These are phyloP conservation scores for Tragelaphus scriptus DNA, from an alignment of 2,113 vertebrate genomes.

Conservation along the genomic window DNA sequence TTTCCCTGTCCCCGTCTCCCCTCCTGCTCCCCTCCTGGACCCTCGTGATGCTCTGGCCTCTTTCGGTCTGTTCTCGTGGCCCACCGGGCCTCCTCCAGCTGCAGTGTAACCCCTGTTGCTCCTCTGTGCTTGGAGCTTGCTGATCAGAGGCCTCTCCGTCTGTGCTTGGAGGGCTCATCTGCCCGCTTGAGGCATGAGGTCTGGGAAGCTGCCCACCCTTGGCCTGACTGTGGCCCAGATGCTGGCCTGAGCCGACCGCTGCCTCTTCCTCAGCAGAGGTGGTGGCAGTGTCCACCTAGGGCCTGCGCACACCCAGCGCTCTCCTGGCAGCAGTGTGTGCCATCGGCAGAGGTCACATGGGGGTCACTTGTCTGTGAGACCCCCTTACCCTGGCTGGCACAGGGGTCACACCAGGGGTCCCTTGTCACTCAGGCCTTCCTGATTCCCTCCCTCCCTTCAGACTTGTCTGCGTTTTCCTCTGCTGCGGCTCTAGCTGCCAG, in stretches of 20 bases:
- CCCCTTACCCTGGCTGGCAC: not conserved
- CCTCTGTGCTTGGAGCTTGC: not conserved
- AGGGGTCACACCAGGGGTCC: fast-evolving
- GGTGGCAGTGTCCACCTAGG: not conserved
- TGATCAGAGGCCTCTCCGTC: not conserved
- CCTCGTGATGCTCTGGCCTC: fast-evolving
- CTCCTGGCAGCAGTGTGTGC: not conserved
- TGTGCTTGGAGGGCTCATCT: not conserved
- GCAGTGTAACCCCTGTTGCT: fast-evolving
- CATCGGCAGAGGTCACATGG: not conserved
- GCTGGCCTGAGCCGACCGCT: not conserved
- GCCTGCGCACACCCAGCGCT: fast-evolving
- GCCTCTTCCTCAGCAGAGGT: not conserved
- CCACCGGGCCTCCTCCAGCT: not conserved
- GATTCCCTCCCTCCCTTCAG: fast-evolving
- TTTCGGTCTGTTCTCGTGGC: fast-evolving
- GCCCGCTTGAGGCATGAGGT: not conserved
- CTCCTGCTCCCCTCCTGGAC: not conserved
- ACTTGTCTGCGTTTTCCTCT: fast-evolving
- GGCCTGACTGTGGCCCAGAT: not conserved
- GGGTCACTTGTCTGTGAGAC: not conserved
- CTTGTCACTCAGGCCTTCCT: not conserved
- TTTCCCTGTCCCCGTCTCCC: not conserved
- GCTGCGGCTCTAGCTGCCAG: not conserved
- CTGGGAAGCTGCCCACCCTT: not conserved